Evolutionary conservation across 1,140 invertebrate genomes (phyloP).

Genomic region (Drosophila quadrilineata): DNA sequence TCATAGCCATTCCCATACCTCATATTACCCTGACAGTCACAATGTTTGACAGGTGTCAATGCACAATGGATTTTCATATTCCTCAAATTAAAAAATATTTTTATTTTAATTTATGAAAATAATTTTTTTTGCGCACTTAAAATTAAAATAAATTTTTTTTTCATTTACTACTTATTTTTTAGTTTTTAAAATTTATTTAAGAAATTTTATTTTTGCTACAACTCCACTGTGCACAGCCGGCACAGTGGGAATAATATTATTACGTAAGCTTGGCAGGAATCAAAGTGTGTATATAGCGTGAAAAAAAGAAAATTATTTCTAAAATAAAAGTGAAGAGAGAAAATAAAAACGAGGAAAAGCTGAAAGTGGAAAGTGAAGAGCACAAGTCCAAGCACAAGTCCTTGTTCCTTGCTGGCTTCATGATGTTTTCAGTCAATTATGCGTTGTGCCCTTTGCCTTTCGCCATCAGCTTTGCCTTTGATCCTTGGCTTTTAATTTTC

Average conservation of each 20-base stretch:
- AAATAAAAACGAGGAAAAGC: neutral
- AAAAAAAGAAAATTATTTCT: neutral
- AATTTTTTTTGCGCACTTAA: too few relatives aligned
- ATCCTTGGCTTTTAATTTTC: slow-evolving; percentile 63
- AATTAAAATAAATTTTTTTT: too few relatives aligned
- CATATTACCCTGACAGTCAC: slow-evolving; percentile 25
- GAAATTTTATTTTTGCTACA: too few relatives aligned
- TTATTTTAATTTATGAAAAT: too few relatives aligned
- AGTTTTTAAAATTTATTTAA: too few relatives aligned
- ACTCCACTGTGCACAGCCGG: slow-evolving; percentile 35
- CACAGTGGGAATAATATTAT: slow-evolving; percentile 40
- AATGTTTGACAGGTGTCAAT: slow-evolving; percentile 46
- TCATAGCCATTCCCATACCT: slow-evolving; percentile 28
- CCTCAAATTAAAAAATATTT: too few relatives aligned
- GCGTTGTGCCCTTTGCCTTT: slow-evolving; percentile 18
- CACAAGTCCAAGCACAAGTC: slow-evolving; percentile 7
- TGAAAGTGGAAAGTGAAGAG: neutral
- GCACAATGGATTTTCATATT: too few relatives aligned
- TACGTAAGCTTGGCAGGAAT: slow-evolving; percentile 22
- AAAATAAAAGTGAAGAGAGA: slow-evolving; percentile 23
- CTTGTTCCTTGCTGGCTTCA: slow-evolving; percentile 42
- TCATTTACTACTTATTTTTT: too few relatives aligned
- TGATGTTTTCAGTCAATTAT: slow-evolving; percentile 72
- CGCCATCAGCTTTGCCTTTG: slow-evolving; percentile 45
- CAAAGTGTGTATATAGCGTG: slow-evolving; percentile 12